Conservation (phyloP, 2,888 invertebrate species). For the Holacanthella duospinosa region DNA sequence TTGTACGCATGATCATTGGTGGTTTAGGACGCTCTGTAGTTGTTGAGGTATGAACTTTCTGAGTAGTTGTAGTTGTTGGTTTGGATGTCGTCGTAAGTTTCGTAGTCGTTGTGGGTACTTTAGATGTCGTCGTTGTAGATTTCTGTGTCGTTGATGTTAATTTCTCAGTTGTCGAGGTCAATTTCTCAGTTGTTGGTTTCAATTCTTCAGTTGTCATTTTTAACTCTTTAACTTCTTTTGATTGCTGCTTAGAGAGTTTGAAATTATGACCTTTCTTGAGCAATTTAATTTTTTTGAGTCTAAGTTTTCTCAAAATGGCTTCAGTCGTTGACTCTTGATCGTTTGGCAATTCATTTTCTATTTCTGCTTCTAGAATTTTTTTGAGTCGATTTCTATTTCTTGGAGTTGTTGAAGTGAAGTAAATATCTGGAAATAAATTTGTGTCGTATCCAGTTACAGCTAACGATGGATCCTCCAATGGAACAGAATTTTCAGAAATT, state of each 20-base stretch:
- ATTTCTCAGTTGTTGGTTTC: neutral
- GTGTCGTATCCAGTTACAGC: constrained; percentile 33
- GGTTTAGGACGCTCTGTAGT: constrained; percentile 11
- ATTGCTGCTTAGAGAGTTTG: neutral
- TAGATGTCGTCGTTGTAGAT: neutral
- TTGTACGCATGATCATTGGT: constrained; percentile 16
- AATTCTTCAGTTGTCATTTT: constrained; percentile 4
- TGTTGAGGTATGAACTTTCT: neutral
- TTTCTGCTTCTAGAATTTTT: neutral
- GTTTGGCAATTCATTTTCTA: neutral
- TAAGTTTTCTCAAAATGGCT: constrained; percentile 10
- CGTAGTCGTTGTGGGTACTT: constrained; percentile 5
- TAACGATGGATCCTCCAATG: neutral
- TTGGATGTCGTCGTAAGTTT: neutral
- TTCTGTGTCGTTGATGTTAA: constrained; percentile 6
- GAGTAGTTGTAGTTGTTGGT: neutral
- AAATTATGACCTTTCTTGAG: constrained; percentile 14
- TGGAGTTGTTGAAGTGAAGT: constrained; percentile 33
- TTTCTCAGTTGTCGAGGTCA: constrained; percentile 13
- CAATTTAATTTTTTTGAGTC: constrained; percentile 17
- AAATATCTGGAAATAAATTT: constrained; percentile 36
- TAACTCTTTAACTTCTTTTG: constrained; percentile 1
- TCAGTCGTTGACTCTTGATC: constrained; percentile 14
- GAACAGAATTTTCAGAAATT: neutral
- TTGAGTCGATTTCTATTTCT: constrained; percentile 19